A percentile compares a stretch with the other conserved stretches of the same genome.
Evolutionary conservation across 1,140 invertebrate genomes (phyloP).

Genomic region (Galleria mellonella): DNA sequence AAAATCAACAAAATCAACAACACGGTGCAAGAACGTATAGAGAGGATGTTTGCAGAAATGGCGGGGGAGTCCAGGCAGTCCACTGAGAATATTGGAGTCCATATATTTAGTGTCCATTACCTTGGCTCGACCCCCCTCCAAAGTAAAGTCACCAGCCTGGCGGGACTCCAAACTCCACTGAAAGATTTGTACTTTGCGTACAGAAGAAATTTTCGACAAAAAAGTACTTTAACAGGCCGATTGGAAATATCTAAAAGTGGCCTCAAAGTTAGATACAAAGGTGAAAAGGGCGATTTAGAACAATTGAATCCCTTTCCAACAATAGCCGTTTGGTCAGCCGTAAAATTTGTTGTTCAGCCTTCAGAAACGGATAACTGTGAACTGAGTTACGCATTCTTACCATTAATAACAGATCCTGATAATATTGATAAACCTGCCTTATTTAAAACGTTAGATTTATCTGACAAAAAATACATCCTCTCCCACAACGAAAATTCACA

Average conservation of each 20-base stretch:
- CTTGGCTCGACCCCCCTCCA: conserved; percentile 85
- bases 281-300: conserved; percentile 72
- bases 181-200: conserved; percentile 85
- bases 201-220: conserved; percentile 67
- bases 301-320: conserved; percentile 88
- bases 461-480: conserved; percentile 74
- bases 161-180: conserved; percentile 87
- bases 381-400: conserved; percentile 84
- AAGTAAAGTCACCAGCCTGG: conserved; percentile 86
- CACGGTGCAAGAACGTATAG: conserved; percentile 88
- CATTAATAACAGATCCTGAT: conserved; percentile 89
- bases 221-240: conserved; percentile 71
- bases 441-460: conserved; percentile 74
- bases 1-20: conserved; percentile 75
- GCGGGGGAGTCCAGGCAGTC: conserved; percentile 77
- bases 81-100: conserved; percentile 67
- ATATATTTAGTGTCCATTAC: conserved; percentile 85
- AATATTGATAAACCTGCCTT: conserved; percentile 83
- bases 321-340: conserved; percentile 93
- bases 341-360: conserved; percentile 82
- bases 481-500: conserved; percentile 77
- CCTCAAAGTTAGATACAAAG: conserved; percentile 78
- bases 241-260: conserved; percentile 83
- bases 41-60: conserved; percentile 89
- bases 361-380: conserved; percentile 65